Conservation (phyloP, 1,140 invertebrate genomes). For the Leucophenga varia region DNA sequence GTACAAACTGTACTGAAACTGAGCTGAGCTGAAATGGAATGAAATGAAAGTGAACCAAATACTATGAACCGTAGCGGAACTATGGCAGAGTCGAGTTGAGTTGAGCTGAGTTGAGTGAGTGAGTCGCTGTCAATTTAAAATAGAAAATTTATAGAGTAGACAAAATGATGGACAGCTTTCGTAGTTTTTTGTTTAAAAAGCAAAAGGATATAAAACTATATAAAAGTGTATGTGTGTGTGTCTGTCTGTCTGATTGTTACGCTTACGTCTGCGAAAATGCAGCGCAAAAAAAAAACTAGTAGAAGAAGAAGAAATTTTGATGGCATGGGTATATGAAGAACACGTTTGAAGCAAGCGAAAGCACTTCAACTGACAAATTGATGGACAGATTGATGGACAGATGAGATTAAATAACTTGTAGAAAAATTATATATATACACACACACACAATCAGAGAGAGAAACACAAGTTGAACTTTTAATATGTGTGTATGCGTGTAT, state of each 20-base stretch:
- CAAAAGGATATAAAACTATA: slow-evolving; percentile 16
- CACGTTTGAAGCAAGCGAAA: slow-evolving; percentile 12
- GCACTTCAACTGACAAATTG: slow-evolving; percentile 43
- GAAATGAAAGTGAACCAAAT: background rate
- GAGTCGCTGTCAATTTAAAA: slow-evolving; percentile 54
- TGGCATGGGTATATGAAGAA: slow-evolving; percentile 17
- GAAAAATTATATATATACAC: too few relatives aligned
- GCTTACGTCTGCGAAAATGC: too few relatives aligned
- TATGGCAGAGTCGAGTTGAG: slow-evolving; percentile 15
- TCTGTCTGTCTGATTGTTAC: slow-evolving; percentile 9
- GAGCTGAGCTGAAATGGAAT: slow-evolving; percentile 2
- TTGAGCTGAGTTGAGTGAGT: slow-evolving; percentile 25
- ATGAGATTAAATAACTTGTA: slow-evolving; percentile 55
- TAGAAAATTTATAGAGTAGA: slow-evolving; percentile 55
- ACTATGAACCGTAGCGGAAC: background rate
- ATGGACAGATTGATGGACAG: slow-evolving; percentile 52
- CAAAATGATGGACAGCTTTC: slow-evolving; percentile 53
- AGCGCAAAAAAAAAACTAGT: too few relatives aligned
- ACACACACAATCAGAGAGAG: too few relatives aligned
- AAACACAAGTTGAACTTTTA: too few relatives aligned
- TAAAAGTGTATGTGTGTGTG: slow-evolving; percentile 21
- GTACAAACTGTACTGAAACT: slow-evolving; percentile 7
- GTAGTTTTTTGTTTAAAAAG: too few relatives aligned
- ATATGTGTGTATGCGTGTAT: too few relatives aligned
- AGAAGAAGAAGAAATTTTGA: too few relatives aligned